phyloP scores from a whole-genome alignment of 2,113 vertebrate genomes.

The Noctilio leporinus region DNA sequence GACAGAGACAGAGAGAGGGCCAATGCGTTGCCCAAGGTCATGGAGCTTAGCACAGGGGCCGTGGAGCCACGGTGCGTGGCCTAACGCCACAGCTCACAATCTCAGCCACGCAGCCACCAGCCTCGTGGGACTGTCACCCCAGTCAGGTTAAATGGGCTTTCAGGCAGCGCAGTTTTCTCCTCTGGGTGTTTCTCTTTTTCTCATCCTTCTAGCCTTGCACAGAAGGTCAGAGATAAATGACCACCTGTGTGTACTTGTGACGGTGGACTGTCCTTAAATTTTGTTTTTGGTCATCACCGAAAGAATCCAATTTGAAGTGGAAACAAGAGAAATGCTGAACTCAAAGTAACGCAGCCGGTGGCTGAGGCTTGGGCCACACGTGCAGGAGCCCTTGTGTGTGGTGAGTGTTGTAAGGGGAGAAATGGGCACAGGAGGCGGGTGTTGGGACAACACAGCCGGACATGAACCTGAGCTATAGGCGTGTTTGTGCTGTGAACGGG shows the following conservation, averaged over 20 bases:
- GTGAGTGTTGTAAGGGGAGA: rapidly evolving
- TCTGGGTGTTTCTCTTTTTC: neutral
- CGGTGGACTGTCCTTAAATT: neutral
- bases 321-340: neutral
- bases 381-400: neutral
- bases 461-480: rapidly evolving
- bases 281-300: neutral
- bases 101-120: rapidly evolving
- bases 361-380: rapidly evolving
- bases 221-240: neutral
- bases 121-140: rapidly evolving
- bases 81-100: rapidly evolving
- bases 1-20: neutral
- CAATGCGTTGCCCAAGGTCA: neutral
- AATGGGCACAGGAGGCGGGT: rapidly evolving
- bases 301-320: neutral
- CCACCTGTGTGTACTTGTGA: neutral
- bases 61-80: rapidly evolving
- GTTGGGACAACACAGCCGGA: neutral
- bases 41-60: rapidly evolving
- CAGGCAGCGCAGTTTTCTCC: neutral
- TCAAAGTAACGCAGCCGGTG: rapidly evolving
- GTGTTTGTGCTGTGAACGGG: neutral
- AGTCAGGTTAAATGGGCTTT: rapidly evolving
- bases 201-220: rapidly evolving